Conservation (phyloP, 2,797 vertebrate genomes). For the Sebastolobus alascanus region DNA sequence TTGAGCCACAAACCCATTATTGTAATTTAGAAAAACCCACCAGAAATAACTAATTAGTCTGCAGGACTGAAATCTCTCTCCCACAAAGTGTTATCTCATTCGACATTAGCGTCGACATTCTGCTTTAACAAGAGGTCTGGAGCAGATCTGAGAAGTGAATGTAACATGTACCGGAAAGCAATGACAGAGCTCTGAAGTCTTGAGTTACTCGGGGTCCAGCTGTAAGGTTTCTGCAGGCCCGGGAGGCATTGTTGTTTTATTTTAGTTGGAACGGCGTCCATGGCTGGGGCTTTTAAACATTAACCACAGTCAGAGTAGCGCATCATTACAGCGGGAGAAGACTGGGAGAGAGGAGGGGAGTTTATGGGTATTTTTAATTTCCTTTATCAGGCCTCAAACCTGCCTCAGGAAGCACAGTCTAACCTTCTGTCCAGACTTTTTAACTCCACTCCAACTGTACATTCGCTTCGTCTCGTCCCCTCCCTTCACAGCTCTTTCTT, state of each 20-base stretch:
- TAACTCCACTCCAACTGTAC: constrained; percentile 24
- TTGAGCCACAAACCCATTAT: constrained; percentile 5
- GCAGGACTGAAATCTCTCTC: constrained; percentile 41
- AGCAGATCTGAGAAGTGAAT: constrained; percentile 54
- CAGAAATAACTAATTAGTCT: constrained; percentile 23
- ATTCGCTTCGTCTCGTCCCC: constrained; percentile 38
- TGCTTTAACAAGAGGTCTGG: constrained; percentile 47
- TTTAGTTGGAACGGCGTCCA: constrained; percentile 74
- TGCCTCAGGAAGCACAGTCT: constrained; percentile 46
- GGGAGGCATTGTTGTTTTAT: constrained; percentile 78
- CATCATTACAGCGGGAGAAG: constrained; percentile 61
- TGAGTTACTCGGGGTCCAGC: constrained; percentile 72
- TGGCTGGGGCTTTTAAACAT: constrained; percentile 75
- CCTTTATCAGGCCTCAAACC: constrained; percentile 23
- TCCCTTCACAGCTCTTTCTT: constrained; percentile 37
- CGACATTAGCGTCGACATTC: constrained; percentile 48
- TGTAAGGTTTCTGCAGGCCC: constrained; percentile 66
- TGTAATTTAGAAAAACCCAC: neutral
- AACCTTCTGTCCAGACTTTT: constrained; percentile 32
- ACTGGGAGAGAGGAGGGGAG: neutral
- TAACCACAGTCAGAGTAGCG: constrained; percentile 72
- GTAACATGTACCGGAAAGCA: constrained; percentile 66
- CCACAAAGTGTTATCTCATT: constrained; percentile 56
- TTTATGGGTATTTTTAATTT: constrained; percentile 44
- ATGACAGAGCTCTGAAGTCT: constrained; percentile 57